Conservation (phyloP, 2,888 invertebrate species). For the Nowickia ferox region DNA sequence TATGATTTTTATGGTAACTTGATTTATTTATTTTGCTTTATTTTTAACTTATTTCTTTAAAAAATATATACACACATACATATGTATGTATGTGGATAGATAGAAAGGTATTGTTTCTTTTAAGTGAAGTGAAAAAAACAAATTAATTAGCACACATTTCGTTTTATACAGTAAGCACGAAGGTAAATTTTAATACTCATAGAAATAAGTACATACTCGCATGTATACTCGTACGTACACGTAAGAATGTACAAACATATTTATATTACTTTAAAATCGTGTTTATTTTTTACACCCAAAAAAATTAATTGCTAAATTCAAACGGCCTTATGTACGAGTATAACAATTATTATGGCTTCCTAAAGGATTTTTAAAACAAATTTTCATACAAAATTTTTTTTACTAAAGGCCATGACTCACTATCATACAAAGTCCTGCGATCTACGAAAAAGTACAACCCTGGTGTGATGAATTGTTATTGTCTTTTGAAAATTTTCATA, state of each 20-base stretch:
- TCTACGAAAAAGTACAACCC: no score
- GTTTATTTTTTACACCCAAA: constrained; percentile 23
- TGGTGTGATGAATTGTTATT: no score
- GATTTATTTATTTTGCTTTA: constrained; percentile 11
- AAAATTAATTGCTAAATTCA: constrained; percentile 6
- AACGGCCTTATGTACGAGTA: no score
- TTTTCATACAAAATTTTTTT: no score
- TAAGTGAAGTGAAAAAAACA: constrained; percentile 33
- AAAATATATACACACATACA: neutral
- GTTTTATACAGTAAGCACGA: constrained; percentile 34
- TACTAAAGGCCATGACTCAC: no score
- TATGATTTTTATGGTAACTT: constrained; percentile 24
- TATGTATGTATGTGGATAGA: no score
- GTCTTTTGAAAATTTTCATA: no score
- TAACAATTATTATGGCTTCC: no score
- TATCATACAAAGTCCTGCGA: no score
- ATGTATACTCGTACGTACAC: neutral
- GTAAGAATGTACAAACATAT: neutral
- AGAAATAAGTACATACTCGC: neutral
- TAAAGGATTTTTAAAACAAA: no score
- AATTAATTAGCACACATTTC: constrained; percentile 67
- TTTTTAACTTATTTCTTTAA: neutral
- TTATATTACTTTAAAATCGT: constrained; percentile 26
- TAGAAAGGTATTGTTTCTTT: constrained; percentile 30
- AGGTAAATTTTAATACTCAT: constrained; percentile 15